These are phyloP conservation scores for Enchytraeus crypticus DNA, from an alignment of 2,888 invertebrate species.

Conservation along the genomic window DNA sequence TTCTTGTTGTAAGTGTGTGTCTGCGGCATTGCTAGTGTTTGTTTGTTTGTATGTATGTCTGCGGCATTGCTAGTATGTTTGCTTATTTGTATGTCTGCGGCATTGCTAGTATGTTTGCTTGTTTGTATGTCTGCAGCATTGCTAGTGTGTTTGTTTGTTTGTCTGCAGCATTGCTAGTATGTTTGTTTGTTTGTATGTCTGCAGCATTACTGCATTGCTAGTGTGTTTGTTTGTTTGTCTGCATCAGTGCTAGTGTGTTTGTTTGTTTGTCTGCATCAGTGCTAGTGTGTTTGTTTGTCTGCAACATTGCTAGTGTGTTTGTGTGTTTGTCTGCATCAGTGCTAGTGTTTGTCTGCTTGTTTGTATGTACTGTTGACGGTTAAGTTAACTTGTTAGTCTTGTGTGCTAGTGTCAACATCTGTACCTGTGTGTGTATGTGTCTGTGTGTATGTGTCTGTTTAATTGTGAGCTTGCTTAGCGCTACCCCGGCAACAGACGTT, in stretches of 20 bases:
- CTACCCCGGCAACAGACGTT: too few species aligned
- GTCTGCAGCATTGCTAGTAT: neutral
- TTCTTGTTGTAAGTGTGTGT: too few species aligned
- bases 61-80: too few species aligned
- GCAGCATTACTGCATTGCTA: neutral
- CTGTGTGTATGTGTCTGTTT: neutral
- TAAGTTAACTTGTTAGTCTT: neutral
- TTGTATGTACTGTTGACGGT: neutral
- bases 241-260: neutral
- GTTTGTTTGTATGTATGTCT: too few species aligned
- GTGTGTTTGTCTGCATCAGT: neutral
- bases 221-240: neutral
- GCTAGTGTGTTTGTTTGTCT: neutral
- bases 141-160: too few species aligned
- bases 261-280: neutral
- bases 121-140: too few species aligned
- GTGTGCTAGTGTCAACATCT: neutral
- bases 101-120: too few species aligned
- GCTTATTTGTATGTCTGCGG: too few species aligned
- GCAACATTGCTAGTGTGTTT: neutral
- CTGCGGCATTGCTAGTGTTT: too few species aligned
- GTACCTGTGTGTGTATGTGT: neutral
- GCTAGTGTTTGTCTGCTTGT: neutral
- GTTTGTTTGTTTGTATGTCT: neutral
- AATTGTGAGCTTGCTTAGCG: neutral